These are phyloP conservation scores for Camptogramma bilineatum DNA, from an alignment of 2,888 invertebrate genomes.

Conservation along the genomic window DNA sequence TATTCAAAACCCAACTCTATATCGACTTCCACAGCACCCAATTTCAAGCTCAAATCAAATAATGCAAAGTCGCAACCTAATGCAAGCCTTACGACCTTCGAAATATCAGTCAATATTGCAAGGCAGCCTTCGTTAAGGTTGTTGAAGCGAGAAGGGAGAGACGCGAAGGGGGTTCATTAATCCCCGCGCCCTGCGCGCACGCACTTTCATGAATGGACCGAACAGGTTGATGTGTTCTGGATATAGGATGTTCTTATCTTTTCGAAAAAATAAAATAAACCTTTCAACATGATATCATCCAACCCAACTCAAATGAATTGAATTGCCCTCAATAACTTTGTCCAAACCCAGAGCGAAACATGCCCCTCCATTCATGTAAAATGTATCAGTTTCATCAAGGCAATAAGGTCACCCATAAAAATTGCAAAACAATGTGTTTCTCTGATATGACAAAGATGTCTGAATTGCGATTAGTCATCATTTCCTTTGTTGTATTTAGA, in stretches of 20 bases:
- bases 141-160: conserved; percentile 65
- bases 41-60: conserved; percentile 24
- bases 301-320: conserved; percentile 24
- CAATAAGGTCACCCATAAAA: conserved; percentile 56
- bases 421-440: conserved; percentile 61
- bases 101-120: conserved; percentile 54
- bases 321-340: conserved; percentile 30
- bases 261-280: conserved; percentile 35
- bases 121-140: conserved; percentile 54
- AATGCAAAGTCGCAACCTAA: conserved; percentile 41
- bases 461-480: conserved; percentile 67
- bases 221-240: conserved; percentile 82
- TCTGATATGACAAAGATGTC: conserved; percentile 53
- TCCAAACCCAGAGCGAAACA: conserved; percentile 32
- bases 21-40: conserved; percentile 2
- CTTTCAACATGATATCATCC: conserved; percentile 30
- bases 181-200: conserved; percentile 85
- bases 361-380: conserved; percentile 45
- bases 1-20: conserved; percentile 58
- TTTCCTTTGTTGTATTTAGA: conserved; percentile 67
- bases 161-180: conserved; percentile 80
- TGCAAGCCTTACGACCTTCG: conserved; percentile 44
- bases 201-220: conserved; percentile 85
- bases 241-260: conserved; percentile 67
- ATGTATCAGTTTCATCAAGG: conserved; percentile 41